Base-by-base conservation (phyloP, 2,888 invertebrate genomes). In the Scaptomyza cyrtandrae region DNA sequence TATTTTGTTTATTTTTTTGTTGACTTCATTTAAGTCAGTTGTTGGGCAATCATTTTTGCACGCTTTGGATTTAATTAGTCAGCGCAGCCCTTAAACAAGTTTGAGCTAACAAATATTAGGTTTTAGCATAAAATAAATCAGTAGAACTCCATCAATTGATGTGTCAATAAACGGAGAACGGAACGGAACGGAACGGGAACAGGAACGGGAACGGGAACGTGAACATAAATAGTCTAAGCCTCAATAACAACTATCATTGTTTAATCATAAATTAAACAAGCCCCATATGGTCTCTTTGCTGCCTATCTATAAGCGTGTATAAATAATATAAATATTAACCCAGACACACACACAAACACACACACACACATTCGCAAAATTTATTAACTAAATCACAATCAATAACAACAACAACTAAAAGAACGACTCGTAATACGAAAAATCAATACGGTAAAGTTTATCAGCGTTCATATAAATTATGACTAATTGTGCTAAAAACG, bases 401-500 rank as follows among this genome's bases (percentile, higher is more conserved):
- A 76, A 79, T 46, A 57, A 83, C 59, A 80, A 68, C 48, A 58
- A 61, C 10, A 41, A 49, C 49, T 7, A 39, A 9, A 19, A 11
- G 19, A 49, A 63, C 69, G 72, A 79, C 86, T 71, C 66, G 65
- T 80, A 80, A 86, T 84, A 71, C 65, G 35, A 65, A 87, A 84
- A 84, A 88, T 86, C 89, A 84, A 84, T 84, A 84, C 82, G 64
- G 50, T 64, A 73, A 41, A 68, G 52, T 78, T 88, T 88, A 84
- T 84, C 89, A 78, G 70, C 58, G 54, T 44, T 64, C 53, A 70
- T 67, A 80, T 88, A 88, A 84, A 84, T 87, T 86, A 86, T 84
- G 84, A 86, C 89, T 86, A 84, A 88, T 88, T 88, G 89, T 84
- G 89, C 84, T 84, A 84, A 88, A 86, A 84, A 72, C 85, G 84